Evolutionary conservation across 2,797 vertebrate genomes (phyloP), one percentile per base, ranked within the genome.

Genomic region (Chelonia mydas): DNA sequence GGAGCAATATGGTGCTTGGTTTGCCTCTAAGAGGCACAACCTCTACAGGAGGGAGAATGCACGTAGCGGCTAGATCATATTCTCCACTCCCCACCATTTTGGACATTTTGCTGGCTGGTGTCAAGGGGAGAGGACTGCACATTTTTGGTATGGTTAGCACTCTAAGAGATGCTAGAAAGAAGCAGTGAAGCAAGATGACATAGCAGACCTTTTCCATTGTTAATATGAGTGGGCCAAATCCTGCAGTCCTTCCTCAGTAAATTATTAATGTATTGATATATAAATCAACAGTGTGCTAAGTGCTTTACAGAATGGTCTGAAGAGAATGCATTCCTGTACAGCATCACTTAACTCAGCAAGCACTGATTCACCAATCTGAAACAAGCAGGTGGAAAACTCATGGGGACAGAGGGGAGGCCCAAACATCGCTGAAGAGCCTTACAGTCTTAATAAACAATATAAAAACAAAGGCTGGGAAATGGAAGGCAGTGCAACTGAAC

Each of bases 401-500:
- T 91, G 33, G 25, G 61, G 33, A 72, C 9, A 11, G 8, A 3
- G 16, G 57, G 25, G 45, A 88, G 88, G 27, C 84, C 21, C 54
- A 68, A 53, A 49, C 55, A 45, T 84, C 91, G 23, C n/a, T 54
- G 47, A 84, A 55, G 2, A 83, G 45, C 47, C 86, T 81, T 90
- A 74, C 59, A 11, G 76, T 87, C 65, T 55, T 65, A 86, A 83
- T 2, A 88, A 53, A 45, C 77, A 91, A 77, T 31, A 84, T 23
- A 77, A 81, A 95, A 55, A 27, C 87, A 90, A 78, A 50, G 53
- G 11, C 5, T 57, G 51, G 51, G 72, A 93, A 94, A 93, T 15
- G 53, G 76, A 77, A 95, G 93, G 81, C 85, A 92, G 87, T 61
- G 86, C 91, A 90, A 93, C 13, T 92, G 68, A 96, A 93, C 45